phyloP scores from a whole-genome alignment of 2,113 vertebrate genomes.

The Lagopus muta region DNA sequence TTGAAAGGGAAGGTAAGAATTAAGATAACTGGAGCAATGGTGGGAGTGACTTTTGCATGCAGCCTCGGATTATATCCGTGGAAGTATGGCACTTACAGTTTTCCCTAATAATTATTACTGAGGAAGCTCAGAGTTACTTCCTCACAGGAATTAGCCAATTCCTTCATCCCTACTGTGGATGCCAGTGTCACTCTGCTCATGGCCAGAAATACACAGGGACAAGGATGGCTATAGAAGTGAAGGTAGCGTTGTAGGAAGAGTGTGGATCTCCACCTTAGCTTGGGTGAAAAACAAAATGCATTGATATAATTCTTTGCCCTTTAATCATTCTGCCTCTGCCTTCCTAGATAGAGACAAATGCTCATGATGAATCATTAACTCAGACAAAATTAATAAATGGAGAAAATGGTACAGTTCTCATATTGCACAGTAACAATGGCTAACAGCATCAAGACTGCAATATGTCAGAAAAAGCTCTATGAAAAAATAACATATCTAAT shows the following conservation, averaged over 20 bases:
- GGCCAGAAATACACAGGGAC: background rate
- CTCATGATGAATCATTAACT: background rate
- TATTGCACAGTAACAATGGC: background rate
- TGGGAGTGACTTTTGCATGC: background rate
- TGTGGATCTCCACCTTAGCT: background rate
- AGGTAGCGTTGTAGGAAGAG: background rate
- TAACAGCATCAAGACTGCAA: background rate
- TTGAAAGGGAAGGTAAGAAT: background rate
- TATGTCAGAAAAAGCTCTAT: background rate
- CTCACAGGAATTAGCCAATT: background rate
- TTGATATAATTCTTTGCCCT: background rate
- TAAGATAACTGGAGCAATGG: background rate
- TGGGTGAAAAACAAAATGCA: background rate
- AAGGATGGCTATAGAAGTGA: background rate
- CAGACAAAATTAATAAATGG: background rate
- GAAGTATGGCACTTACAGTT: background rate
- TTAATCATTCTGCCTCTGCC: background rate
- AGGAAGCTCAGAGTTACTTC: background rate
- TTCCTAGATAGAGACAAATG: background rate
- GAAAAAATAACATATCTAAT: accelerated
- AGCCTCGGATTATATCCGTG: background rate
- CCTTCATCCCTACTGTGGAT: background rate
- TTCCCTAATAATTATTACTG: background rate
- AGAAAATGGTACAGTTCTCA: background rate
- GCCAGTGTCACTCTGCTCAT: background rate